Evolutionary conservation across 2,113 vertebrate species (phyloP), one percentile per base, ranked within the genome.

Genomic region (Heterotilapia buettikoferi): DNA sequence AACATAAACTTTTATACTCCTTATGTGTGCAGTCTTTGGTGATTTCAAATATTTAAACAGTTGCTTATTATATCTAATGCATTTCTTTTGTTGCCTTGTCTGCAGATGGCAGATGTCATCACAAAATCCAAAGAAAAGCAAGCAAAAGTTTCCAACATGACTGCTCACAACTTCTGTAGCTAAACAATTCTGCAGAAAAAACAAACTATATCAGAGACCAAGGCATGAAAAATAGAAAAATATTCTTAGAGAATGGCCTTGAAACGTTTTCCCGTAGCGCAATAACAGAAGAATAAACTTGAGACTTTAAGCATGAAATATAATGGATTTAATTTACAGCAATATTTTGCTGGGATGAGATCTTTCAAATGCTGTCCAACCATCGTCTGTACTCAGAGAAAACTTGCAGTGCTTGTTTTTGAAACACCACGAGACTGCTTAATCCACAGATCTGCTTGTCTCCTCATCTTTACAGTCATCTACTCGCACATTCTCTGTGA

Each of bases 401-500:
- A 81, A 54, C 43, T 19, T 59, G 21, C 11, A 87, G n/a, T 71
- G 47, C 33, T 54, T 85, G 80, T 71, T 90, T 73, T 84, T 47
- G 12, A 87, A 87, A 92, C 80, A 82, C 43, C 26, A 43, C 12
- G 31, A 85, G 83, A 79, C 83, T 4, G 21, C 13, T 63, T 90
- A 88, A 91, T 90, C 86, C 84, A 52, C 68, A 84, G 56, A 90
- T 88, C 80, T 66, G 38, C 81, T 19, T 78, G 85, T 71, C 73
- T 86, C 38, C 63, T 68, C 50, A 47, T 7, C 76, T 86, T 31
- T 66, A 33, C 33, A 21, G 50, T 80, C 50, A 53, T 54, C 21
- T 11, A 61, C 33, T n/a, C 9, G 8, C 10, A 24, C 59, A 21
- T 24, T 40, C 31, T 40, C 52, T 54, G 36, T 7, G 40, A 40